Conservation (phyloP, 1,140 invertebrate species). For the Leptopilina clavipes region DNA sequence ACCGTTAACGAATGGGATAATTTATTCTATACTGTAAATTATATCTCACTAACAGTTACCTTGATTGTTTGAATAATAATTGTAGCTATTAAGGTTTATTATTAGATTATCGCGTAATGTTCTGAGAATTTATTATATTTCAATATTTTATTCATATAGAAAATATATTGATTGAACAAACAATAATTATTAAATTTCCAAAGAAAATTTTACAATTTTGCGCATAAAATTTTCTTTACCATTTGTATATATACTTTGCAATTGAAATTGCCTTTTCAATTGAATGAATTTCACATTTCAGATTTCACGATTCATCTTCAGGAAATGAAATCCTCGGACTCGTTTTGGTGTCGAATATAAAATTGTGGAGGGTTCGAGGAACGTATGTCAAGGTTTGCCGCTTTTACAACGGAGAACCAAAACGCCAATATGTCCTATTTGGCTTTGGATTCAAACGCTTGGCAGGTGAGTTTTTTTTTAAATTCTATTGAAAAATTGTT, state of each 20-base stretch:
- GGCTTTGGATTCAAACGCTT: slow-evolving; percentile 72
- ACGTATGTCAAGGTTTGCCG: slow-evolving; percentile 49
- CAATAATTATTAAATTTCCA: no score
- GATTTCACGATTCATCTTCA: slow-evolving; percentile 43
- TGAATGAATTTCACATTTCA: slow-evolving; percentile 11
- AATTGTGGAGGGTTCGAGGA: slow-evolving; percentile 43
- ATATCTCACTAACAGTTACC: no score
- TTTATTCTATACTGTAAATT: no score
- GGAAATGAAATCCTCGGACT: slow-evolving; percentile 49
- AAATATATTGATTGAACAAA: no score
- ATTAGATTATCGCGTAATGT: no score
- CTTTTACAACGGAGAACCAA: slow-evolving; percentile 57
- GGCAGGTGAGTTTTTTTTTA: slow-evolving; percentile 68
- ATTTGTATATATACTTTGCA: neutral
- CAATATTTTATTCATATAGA: no score
- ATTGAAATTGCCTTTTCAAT: slow-evolving; percentile 27
- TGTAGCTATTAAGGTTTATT: no score
- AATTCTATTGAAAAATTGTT: neutral
- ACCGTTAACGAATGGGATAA: no score
- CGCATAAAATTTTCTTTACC: neutral
- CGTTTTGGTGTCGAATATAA: slow-evolving; percentile 62
- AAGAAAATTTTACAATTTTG: neutral
- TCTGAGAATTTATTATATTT: no score
- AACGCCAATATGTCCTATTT: slow-evolving; percentile 73
- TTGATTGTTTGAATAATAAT: no score